A percentile compares a stretch with the other conserved stretches of the same genome.
Evolutionary conservation across 2,888 invertebrate genomes (phyloP).

Genomic region (Thecophora atra): DNA sequence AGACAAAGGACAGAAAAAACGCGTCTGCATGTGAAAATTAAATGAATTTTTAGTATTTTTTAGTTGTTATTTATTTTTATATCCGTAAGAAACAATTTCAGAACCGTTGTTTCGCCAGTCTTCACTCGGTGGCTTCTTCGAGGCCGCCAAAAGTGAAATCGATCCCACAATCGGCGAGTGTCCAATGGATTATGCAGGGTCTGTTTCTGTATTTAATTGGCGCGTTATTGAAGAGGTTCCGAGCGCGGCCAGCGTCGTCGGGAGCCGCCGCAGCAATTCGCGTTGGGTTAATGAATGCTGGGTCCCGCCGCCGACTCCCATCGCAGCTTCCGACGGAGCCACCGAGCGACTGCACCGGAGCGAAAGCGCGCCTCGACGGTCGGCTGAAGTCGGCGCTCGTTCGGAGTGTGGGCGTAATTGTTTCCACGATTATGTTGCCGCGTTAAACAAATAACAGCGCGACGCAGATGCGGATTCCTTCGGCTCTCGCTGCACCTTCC

Average conservation of each 20-base stretch:
- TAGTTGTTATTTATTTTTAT: too few relatives aligned
- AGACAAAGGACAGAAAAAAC: not conserved
- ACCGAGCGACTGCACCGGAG: slow-evolving; percentile 45
- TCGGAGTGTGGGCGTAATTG: slow-evolving; percentile 65
- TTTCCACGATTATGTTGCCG: slow-evolving; percentile 62
- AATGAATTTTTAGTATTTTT: too few relatives aligned
- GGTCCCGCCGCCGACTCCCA: slow-evolving; percentile 58
- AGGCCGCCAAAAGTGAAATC: not conserved
- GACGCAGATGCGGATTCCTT: slow-evolving; percentile 22
- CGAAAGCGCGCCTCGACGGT: not conserved
- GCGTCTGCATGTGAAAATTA: too few relatives aligned
- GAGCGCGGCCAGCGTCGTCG: not conserved
- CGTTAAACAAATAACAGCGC: slow-evolving; percentile 53
- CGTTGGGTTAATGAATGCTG: slow-evolving; percentile 64
- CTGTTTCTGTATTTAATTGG: slow-evolving; percentile 56
- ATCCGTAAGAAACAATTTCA: not conserved
- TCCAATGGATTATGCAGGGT: slow-evolving; percentile 58
- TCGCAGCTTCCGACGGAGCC: slow-evolving; percentile 62
- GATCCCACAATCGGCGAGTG: slow-evolving; percentile 44
- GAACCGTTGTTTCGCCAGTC: not conserved
- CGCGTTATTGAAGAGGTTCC: slow-evolving; percentile 53
- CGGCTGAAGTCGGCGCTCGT: slow-evolving; percentile 22
- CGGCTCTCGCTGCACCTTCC: slow-evolving; percentile 28
- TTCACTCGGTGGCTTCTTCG: too few relatives aligned
- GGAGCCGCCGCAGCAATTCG: slow-evolving; percentile 48